Conservation (phyloP, 2,113 vertebrate species). For the Delphinapterus leucas region DNA sequence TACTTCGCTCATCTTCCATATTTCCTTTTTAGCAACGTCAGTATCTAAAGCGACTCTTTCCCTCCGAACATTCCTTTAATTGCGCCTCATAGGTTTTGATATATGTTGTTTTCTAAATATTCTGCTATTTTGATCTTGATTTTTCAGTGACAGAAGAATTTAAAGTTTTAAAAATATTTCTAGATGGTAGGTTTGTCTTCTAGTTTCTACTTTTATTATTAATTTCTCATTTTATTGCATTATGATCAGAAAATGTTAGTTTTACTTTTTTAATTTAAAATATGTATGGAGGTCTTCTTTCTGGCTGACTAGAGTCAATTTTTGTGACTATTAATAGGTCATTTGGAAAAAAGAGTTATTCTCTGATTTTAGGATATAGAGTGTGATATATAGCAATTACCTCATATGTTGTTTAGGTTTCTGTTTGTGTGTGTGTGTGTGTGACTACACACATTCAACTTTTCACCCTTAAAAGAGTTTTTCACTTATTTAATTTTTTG, state of each 20-base stretch:
- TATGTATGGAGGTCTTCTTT: neutral
- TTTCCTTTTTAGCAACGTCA: neutral
- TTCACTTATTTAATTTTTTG: neutral
- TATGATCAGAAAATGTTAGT: neutral
- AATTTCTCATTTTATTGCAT: neutral
- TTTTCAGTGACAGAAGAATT: neutral
- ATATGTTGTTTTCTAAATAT: neutral
- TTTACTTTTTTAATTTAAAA: neutral
- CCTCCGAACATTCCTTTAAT: neutral
- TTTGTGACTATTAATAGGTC: neutral
- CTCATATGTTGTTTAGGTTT: neutral
- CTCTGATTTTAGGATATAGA: neutral
- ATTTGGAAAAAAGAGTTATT: neutral
- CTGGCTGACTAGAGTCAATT: neutral
- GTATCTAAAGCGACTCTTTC: neutral
- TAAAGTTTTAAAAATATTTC: neutral
- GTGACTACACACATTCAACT: neutral
- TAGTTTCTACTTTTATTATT: constrained; percentile 4
- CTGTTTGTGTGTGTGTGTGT: neutral
- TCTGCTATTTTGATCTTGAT: neutral
- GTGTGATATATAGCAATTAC: neutral
- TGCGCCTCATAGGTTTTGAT: neutral
- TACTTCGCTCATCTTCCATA: neutral
- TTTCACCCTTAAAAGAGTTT: neutral
- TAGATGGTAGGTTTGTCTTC: neutral